Evolutionary conservation across 2,797 vertebrate genomes (phyloP).

Genomic region (Salmo trutta): DNA sequence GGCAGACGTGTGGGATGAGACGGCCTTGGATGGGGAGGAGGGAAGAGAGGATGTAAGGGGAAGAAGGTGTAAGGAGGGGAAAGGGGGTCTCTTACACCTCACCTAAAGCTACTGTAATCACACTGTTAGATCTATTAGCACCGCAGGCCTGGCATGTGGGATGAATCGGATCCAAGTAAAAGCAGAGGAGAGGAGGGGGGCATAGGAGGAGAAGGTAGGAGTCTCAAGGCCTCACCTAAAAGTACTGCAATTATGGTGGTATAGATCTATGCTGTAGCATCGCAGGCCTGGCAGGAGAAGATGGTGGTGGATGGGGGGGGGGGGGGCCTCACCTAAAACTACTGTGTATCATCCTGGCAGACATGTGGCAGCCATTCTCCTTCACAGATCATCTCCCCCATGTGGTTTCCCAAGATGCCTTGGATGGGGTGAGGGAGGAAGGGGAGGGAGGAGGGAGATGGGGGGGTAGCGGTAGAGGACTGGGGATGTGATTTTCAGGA

Average conservation of each 20-base stretch:
- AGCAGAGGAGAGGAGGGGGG: background rate
- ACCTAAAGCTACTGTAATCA: conserved; percentile 4
- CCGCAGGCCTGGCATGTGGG: background rate
- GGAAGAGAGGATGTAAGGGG: no score
- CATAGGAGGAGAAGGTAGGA: no score
- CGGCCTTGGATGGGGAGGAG: no score
- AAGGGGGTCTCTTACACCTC: background rate
- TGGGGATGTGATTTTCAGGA: background rate
- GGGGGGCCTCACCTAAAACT: no score
- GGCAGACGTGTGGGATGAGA: background rate
- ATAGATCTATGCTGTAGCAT: no score
- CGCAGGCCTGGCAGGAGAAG: background rate
- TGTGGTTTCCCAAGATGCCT: background rate
- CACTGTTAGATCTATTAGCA: no score
- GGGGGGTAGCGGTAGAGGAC: background rate
- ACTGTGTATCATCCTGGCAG: no score
- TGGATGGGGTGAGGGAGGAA: background rate
- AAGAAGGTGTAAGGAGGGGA: no score
- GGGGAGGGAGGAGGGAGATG: background rate
- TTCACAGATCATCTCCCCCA: no score
- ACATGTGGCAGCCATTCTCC: no score
- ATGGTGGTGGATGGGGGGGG: background rate
- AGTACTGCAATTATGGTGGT: no score
- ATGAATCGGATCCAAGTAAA: background rate
- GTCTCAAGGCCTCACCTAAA: no score